phyloP scores from a whole-genome alignment of 2,888 invertebrate genomes.

The Hirudinaria manillensis region DNA sequence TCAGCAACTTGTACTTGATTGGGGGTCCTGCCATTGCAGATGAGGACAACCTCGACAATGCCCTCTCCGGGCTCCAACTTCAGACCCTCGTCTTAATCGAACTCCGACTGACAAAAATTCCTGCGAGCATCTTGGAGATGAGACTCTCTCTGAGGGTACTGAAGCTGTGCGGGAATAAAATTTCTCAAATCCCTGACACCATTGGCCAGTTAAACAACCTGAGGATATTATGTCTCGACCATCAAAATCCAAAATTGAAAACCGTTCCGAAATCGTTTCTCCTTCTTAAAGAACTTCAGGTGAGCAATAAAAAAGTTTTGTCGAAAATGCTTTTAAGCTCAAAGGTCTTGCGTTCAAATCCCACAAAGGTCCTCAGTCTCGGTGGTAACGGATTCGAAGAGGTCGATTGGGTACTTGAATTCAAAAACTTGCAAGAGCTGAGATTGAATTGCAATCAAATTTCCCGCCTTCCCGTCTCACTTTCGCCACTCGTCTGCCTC shows the following conservation, averaged over 20 bases:
- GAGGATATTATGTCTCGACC: conserved; percentile 26
- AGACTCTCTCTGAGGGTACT: conserved; percentile 1
- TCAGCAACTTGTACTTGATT: conserved; percentile 19
- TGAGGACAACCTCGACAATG: not conserved
- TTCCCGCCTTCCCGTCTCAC: conserved; percentile 6
- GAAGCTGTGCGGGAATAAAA: conserved; percentile 8
- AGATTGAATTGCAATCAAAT: conserved; percentile 22
- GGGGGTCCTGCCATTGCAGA: not conserved
- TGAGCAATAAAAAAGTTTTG: not conserved
- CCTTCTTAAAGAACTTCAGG: conserved; percentile 25
- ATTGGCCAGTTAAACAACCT: conserved; percentile 7
- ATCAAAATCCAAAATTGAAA: conserved; percentile 25
- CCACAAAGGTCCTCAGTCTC: conserved; percentile 24
- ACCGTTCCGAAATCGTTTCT: conserved; percentile 14
- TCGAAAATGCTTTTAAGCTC: not conserved
- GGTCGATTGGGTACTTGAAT: conserved; percentile 17
- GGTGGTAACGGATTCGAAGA: conserved; percentile 27
- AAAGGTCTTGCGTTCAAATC: not conserved
- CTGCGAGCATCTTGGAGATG: conserved; percentile 16
- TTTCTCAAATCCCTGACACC: conserved; percentile 6
- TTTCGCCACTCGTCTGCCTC: conserved; percentile 13
- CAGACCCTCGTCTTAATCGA: conserved; percentile 10
- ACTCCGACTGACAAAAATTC: conserved; percentile 10
- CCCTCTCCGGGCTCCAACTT: not conserved
- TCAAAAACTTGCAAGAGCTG: conserved; percentile 26